phyloP scores from a whole-genome alignment of 35 echinoderm and acorn worm species.

The Apostichopus parvimensis region DNA sequence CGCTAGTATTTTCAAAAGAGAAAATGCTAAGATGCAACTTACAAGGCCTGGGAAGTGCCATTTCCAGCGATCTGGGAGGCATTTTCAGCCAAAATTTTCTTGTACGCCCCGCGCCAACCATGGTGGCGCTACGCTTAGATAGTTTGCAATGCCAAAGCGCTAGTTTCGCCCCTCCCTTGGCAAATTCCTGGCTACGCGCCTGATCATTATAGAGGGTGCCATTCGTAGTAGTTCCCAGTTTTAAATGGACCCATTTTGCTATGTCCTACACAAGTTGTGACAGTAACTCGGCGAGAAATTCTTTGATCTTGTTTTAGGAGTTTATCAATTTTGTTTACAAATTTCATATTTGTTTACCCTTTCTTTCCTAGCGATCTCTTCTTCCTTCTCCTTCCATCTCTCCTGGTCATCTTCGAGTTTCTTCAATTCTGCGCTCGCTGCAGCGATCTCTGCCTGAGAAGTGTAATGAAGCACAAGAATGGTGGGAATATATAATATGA shows the following conservation, averaged over 20 bases:
- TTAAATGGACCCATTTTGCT: neutral
- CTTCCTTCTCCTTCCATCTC: constrained; percentile 83
- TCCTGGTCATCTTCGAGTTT: constrained; percentile 64
- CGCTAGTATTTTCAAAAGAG: too few relatives aligned
- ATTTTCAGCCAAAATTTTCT: too few relatives aligned
- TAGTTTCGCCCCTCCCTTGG: too few relatives aligned
- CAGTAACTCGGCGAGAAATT: neutral
- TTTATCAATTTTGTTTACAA: neutral
- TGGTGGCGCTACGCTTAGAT: too few relatives aligned
- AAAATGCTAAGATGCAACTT: too few relatives aligned
- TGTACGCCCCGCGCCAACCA: too few relatives aligned
- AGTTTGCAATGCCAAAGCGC: too few relatives aligned
- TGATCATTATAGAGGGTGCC: too few relatives aligned
- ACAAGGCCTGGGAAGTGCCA: too few relatives aligned
- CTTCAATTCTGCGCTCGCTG: constrained; percentile 52
- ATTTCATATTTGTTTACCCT: constrained; percentile 48
- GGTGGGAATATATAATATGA: too few relatives aligned
- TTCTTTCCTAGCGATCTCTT: constrained; percentile 77
- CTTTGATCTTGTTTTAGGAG: neutral
- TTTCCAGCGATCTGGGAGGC: too few relatives aligned
- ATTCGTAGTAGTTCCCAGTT: neutral
- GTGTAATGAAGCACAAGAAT: neutral
- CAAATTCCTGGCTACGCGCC: too few relatives aligned
- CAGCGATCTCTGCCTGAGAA: constrained; percentile 42
- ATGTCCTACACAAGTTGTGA: neutral